A percentile compares a stretch with the other conserved stretches of the same genome.
Conservation (phyloP, 1,140 invertebrate genomes). For the Bilobella aurantiaca region DNA sequence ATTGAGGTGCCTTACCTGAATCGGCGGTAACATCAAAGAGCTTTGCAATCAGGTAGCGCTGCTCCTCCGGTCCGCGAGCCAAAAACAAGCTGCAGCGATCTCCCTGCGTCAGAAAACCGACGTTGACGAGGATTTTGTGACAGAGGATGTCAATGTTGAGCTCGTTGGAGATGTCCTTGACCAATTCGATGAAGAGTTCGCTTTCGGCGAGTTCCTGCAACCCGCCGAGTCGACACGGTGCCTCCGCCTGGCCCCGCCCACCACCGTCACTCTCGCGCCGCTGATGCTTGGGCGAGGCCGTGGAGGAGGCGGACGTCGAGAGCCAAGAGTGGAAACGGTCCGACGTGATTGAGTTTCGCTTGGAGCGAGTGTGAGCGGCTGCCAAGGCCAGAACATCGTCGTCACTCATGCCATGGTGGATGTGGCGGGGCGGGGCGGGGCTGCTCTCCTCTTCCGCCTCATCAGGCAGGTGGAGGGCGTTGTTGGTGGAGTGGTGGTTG, state of each 20-base stretch:
- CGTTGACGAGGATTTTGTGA: constrained; percentile 87
- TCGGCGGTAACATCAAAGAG: constrained; percentile 76
- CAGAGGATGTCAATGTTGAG: constrained; percentile 84
- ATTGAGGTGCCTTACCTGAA: constrained; percentile 59
- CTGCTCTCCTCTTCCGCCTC: neutral
- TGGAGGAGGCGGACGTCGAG: constrained; percentile 37
- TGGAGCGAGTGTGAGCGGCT: constrained; percentile 22
- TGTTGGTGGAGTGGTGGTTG: neutral
- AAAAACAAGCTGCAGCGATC: constrained; percentile 79
- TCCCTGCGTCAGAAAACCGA: constrained; percentile 70
- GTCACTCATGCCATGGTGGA: constrained; percentile 8
- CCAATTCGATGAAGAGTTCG: constrained; percentile 83
- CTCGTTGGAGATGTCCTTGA: constrained; percentile 84
- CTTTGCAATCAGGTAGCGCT: constrained; percentile 74
- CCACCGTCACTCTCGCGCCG: constrained; percentile 10
- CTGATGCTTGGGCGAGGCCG: constrained; percentile 9
- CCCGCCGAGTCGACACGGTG: constrained; percentile 10
- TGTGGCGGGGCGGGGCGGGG: neutral
- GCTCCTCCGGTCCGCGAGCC: constrained; percentile 61
- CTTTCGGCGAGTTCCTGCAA: constrained; percentile 52
- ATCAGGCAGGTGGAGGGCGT: neutral
- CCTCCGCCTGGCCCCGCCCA: constrained; percentile 39
- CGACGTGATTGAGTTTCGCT: constrained; percentile 64
- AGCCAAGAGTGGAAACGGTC: constrained; percentile 74
- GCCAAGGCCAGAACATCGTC: constrained; percentile 1